A percentile compares a stretch with the other conserved stretches of the same genome.
Evolutionary conservation across 2,113 vertebrate species (phyloP).

Genomic region (Pandion haliaetus): DNA sequence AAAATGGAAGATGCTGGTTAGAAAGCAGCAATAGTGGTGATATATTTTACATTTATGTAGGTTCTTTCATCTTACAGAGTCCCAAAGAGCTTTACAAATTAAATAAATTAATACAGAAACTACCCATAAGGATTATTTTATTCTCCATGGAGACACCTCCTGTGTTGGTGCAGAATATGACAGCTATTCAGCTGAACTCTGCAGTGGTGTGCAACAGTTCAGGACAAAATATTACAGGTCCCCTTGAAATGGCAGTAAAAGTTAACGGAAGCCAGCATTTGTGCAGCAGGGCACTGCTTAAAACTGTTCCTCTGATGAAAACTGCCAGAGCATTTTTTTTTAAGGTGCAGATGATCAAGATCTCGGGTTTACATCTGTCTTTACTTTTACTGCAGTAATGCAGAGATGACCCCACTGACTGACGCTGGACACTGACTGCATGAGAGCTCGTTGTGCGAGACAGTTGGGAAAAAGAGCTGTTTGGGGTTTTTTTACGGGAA

Average conservation of each 20-base stretch:
- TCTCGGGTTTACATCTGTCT: not conserved
- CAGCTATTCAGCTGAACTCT: constrained; percentile 38
- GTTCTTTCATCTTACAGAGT: constrained; percentile 32
- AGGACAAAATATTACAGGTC: constrained; percentile 50
- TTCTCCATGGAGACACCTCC: not conserved
- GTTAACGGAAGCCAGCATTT: constrained; percentile 30
- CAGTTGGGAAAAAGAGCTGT: not conserved
- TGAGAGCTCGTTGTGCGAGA: not conserved
- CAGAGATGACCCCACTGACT: not conserved
- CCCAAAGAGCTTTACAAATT: constrained; percentile 43
- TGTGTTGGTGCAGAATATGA: constrained; percentile 34
- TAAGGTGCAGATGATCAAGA: constrained; percentile 3
- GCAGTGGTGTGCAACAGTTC: constrained; percentile 37
- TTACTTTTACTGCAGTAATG: constrained; percentile 22
- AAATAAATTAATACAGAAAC: constrained; percentile 58
- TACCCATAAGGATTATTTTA: constrained; percentile 18
- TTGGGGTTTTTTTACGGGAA: not conserved
- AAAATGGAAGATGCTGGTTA: constrained; percentile 52
- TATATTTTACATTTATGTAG: constrained; percentile 55
- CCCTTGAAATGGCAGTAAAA: constrained; percentile 67
- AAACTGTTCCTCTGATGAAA: constrained; percentile 21
- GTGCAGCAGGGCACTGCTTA: constrained; percentile 32
- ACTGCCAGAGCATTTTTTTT: not conserved
- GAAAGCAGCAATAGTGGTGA: constrained; percentile 54
- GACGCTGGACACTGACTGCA: not conserved